Conservation (phyloP, 2,113 vertebrate species). For the Vulpes ferrilata region DNA sequence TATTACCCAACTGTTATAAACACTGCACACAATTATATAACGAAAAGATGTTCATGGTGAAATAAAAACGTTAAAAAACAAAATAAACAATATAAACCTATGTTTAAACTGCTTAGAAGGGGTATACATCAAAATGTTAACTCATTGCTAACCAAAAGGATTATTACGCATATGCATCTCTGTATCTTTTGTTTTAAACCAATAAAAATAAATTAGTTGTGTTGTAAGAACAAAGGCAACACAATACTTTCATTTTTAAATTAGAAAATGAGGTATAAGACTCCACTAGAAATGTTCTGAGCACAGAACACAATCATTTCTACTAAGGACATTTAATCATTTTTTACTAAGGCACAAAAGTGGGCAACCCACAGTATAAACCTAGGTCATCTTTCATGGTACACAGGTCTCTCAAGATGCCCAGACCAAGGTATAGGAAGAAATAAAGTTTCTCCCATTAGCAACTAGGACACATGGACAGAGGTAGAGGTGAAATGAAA, state of each 20-base stretch:
- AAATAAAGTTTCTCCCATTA: not conserved
- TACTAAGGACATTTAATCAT: not conserved
- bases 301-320: constrained; percentile 29
- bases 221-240: constrained; percentile 24
- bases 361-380: not conserved
- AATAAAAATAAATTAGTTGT: constrained; percentile 37
- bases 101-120: constrained; percentile 36
- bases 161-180: not conserved
- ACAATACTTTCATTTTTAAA: constrained; percentile 25
- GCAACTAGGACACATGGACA: constrained; percentile 21
- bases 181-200: constrained; percentile 6
- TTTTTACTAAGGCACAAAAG: constrained; percentile 1
- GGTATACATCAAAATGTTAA: constrained; percentile 49
- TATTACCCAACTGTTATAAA: constrained; percentile 23
- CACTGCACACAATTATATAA: not conserved
- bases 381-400: not conserved
- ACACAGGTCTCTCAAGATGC: constrained; percentile 5
- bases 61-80: constrained; percentile 14
- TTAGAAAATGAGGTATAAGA: constrained; percentile 14
- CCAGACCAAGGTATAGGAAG: constrained; percentile 41
- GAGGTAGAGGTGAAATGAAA: not conserved
- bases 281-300: constrained; percentile 27
- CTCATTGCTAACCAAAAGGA: not conserved
- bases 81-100: constrained; percentile 26
- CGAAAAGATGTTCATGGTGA: constrained; percentile 11